phyloP scores from a whole-genome alignment of 2,888 invertebrate genomes.

The Rugalucina vietnamica region DNA sequence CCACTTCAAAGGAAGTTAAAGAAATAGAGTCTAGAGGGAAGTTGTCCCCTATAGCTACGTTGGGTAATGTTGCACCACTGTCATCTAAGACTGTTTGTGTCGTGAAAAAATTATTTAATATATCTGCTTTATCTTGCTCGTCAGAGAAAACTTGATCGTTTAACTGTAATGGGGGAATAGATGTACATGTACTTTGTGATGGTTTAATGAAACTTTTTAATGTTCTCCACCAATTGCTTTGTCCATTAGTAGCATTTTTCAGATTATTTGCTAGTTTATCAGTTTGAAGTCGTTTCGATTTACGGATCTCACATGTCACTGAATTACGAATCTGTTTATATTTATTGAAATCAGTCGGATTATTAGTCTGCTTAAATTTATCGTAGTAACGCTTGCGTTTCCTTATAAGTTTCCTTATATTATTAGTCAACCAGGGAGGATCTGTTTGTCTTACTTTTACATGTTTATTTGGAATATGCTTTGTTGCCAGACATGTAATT shows the following conservation, averaged over 20 bases:
- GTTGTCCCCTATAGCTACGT: not conserved
- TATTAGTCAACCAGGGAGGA: not conserved
- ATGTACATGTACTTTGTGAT: not conserved
- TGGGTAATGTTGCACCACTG: not conserved
- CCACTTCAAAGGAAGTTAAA: not conserved
- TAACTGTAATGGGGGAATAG: not conserved
- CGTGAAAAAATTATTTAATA: slow-evolving; percentile 12
- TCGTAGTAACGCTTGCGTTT: too few species aligned
- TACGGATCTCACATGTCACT: too few species aligned
- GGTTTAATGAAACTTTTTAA: not conserved
- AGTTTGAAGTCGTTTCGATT: too few species aligned
- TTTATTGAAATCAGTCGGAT: too few species aligned
- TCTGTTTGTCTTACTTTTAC: not conserved
- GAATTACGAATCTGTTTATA: too few species aligned
- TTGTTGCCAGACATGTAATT: too few species aligned
- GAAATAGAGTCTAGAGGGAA: not conserved
- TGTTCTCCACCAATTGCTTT: slow-evolving; percentile 11
- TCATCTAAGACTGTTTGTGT: not conserved
- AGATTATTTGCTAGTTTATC: too few species aligned
- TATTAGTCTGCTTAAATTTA: too few species aligned
- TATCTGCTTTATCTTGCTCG: not conserved
- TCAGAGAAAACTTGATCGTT: not conserved
- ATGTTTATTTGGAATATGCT: too few species aligned
- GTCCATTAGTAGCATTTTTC: not conserved
- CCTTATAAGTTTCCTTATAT: not conserved